A percentile compares a stretch with the other conserved stretches of the same genome.
Evolutionary conservation across 1,140 invertebrate species (phyloP).

Genomic region (Aradophagus sp.): DNA sequence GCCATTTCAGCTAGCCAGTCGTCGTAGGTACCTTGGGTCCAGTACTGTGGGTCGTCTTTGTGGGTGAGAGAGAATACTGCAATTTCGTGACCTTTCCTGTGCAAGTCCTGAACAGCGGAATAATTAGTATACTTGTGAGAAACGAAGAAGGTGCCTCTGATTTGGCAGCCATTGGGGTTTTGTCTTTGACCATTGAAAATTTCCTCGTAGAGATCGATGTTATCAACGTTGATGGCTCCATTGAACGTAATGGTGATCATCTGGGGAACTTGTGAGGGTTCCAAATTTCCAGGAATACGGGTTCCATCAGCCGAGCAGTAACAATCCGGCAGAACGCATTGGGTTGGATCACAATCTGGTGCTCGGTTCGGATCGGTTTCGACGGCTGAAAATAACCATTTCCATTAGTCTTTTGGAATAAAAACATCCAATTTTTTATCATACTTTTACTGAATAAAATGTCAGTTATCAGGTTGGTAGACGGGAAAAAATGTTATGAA

Average conservation of each 20-base stretch:
- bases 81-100: conserved; percentile 96
- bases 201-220: conserved; percentile 95
- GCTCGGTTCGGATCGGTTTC: conserved; percentile 96
- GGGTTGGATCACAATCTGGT: conserved; percentile 89
- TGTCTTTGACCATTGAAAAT: conserved; percentile 93
- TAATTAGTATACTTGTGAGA: conserved; percentile 99
- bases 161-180: conserved; percentile 97
- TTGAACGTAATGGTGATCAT: conserved; percentile 98
- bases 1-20: conserved; percentile 97
- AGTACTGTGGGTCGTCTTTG: conserved; percentile 92
- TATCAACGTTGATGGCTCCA: conserved; percentile 97
- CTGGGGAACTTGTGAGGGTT: conserved; percentile 89
- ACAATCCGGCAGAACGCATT: conserved; percentile 94
- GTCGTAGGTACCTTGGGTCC: conserved; percentile 92
- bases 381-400: no score
- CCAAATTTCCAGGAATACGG: conserved; percentile 87
- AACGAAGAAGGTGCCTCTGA: conserved; percentile 98
- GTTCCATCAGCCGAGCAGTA: conserved; percentile 96
- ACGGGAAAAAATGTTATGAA: no score
- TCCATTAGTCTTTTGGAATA: no score
- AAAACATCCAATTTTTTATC: no score
- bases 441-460: no score
- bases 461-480: no score
- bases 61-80: conserved; percentile 98
- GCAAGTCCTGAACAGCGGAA: conserved; percentile 96